phyloP scores from a whole-genome alignment of 2,113 vertebrate species.

The Strix aluco region DNA sequence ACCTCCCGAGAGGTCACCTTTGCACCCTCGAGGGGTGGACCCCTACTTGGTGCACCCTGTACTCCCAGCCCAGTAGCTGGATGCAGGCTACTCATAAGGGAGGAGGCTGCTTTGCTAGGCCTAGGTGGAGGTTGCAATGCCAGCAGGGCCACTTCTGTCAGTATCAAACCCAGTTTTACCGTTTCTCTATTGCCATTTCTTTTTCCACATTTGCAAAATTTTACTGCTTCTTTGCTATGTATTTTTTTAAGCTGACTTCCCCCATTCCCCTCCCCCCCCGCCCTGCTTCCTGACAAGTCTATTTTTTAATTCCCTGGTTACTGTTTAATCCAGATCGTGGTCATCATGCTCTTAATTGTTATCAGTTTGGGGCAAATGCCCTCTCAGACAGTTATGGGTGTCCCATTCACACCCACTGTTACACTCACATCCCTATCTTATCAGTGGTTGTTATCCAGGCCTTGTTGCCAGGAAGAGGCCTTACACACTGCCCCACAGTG shows the following conservation, averaged over 20 bases:
- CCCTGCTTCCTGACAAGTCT: background rate
- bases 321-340: background rate
- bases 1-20: background rate
- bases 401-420: background rate
- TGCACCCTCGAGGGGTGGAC: background rate
- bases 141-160: background rate
- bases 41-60: background rate
- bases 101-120: background rate
- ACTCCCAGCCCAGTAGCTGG: background rate
- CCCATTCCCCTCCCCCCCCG: too few species aligned
- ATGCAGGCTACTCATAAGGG: background rate
- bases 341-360: background rate
- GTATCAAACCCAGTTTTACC: background rate
- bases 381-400: background rate
- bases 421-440: background rate
- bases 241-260: background rate
- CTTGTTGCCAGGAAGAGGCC: background rate
- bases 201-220: background rate
- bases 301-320: background rate
- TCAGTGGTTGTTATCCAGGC: background rate
- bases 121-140: background rate
- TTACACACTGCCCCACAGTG: background rate
- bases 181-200: background rate
- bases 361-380: background rate
- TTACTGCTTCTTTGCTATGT: background rate